Conservation (phyloP, 2,113 vertebrate genomes). For the Micromys minutus region DNA sequence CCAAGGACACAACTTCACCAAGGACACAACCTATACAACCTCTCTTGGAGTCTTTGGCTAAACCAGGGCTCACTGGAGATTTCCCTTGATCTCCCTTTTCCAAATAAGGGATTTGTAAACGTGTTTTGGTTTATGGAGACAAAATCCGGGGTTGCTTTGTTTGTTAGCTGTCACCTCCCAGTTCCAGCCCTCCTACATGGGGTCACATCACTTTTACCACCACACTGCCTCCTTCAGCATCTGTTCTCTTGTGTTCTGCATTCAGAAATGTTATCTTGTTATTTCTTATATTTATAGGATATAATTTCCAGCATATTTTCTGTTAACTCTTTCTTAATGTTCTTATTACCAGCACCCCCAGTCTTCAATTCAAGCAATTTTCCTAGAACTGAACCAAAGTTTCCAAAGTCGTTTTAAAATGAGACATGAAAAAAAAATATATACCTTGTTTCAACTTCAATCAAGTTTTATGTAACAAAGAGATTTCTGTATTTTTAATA, state of each 20-base stretch:
- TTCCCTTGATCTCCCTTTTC: background rate
- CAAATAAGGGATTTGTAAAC: background rate
- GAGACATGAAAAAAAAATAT: background rate
- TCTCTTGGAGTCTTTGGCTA: background rate
- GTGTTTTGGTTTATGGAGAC: background rate
- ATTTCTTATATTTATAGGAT: background rate
- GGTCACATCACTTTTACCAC: too few relatives aligned
- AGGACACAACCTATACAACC: rapidly evolving
- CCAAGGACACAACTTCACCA: too few relatives aligned
- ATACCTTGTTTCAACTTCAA: background rate
- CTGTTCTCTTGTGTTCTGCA: background rate
- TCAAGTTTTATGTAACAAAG: background rate
- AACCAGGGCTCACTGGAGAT: background rate
- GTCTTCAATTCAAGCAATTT: background rate
- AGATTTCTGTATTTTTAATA: conserved; percentile 1
- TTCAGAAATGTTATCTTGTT: background rate
- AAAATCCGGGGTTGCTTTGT: background rate
- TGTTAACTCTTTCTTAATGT: background rate
- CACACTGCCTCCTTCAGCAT: background rate
- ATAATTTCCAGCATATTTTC: background rate
- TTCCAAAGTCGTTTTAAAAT: background rate
- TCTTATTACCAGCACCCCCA: background rate
- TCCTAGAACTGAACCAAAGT: background rate
- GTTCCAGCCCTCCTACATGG: background rate
- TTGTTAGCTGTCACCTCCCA: background rate